Base-by-base conservation (phyloP, 2,797 vertebrate genomes). In the Lithobates pipiens region DNA sequence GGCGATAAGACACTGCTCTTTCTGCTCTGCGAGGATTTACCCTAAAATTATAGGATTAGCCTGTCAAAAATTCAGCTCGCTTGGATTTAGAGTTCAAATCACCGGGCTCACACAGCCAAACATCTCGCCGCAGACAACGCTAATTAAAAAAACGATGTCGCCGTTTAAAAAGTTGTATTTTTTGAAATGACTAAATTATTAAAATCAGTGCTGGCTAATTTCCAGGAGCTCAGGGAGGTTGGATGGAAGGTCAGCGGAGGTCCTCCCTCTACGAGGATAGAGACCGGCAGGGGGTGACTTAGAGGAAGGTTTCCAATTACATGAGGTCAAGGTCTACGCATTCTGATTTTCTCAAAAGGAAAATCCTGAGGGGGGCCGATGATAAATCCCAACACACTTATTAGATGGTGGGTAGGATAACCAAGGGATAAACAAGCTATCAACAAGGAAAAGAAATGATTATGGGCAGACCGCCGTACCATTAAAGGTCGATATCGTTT, bases 121-220 rank as follows among this genome's bases (percentile, higher is more conserved):
- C 70, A 34, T 73, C 50, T 27, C n/a, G 27, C 39, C 15, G 42
- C 71, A 70, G 77, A 61, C 71, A 21, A 34, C 50, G 18, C 76
- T 85, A 85, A 85, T 85, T 15, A 16, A 81, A 44, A 70, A 61
- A 80, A 32, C 2, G 16, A 80, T 73, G 54, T 16, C 73, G 25
- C 42, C 36, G 32, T 54, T 73, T 75, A 16, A 67, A 32, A 78
- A 73, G 61, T 69, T 68, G 63, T 73, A 63, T 77, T 80, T 74
- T 23, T 42, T 18, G 10, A 74, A 88, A 88, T 67, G 80, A 46
- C 67, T 25, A 83, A n/a, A 86, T 61, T 34, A 79, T 83, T 77
- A 75, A 77, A 84, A 87, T 79, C 70, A 84, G 69, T 39, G 42
- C 83, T 34, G 86, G 70, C 15, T 57, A 83, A 87, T 77, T 85